These are phyloP conservation scores for Aethina tumida DNA, from an alignment of 1,140 invertebrate species.

Conservation along the genomic window DNA sequence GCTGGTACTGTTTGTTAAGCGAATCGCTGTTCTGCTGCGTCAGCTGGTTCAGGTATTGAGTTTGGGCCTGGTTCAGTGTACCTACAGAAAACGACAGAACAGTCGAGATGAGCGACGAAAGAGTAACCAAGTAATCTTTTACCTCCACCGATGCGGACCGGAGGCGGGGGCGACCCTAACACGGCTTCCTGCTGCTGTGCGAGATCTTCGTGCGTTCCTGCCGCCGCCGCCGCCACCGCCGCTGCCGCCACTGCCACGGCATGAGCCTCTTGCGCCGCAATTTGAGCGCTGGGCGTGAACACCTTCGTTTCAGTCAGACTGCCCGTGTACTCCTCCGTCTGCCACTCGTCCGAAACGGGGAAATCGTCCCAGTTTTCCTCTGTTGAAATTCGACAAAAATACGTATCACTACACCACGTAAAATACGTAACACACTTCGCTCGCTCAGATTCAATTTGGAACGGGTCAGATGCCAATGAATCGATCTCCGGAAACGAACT, in stretches of 20 bases:
- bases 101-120: too few relatives aligned
- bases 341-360: conserved; percentile 73
- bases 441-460: not conserved
- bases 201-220: conserved; percentile 3
- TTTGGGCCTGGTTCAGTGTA: conserved; percentile 54
- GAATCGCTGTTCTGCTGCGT: conserved; percentile 44
- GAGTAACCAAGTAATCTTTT: too few relatives aligned
- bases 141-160: not conserved
- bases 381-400: conserved; percentile 13
- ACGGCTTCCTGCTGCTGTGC: conserved; percentile 5
- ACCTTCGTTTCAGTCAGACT: conserved; percentile 91
- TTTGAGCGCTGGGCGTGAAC: conserved; percentile 61
- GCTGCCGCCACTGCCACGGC: not conserved
- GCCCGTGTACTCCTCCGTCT: conserved; percentile 89
- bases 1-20: conserved; percentile 19
- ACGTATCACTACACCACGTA: not conserved
- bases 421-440: not conserved
- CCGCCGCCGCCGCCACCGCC: not conserved
- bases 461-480: not conserved
- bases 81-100: too few relatives aligned
- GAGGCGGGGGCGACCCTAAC: conserved; percentile 4
- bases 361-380: conserved; percentile 38
- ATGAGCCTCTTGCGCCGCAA: conserved; percentile 9
- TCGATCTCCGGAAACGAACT: too few relatives aligned
- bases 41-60: conserved; percentile 57